A percentile compares a stretch with the other conserved stretches of the same genome.
Evolutionary conservation across 1,140 invertebrate species (phyloP).

Genomic region (Leptopilina boulardi): DNA sequence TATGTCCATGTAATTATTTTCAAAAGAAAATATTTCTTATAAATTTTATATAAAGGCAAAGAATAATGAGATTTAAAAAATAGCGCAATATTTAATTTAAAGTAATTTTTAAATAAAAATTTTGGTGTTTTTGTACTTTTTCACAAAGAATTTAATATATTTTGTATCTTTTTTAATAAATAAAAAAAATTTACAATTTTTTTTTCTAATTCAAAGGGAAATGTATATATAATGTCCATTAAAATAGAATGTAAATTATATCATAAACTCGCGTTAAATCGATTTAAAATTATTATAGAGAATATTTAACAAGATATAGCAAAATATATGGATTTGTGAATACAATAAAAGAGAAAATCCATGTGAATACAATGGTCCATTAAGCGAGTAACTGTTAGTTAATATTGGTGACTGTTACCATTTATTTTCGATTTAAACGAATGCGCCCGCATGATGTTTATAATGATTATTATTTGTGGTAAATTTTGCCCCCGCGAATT

Average conservation of each 20-base stretch:
- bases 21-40: background rate
- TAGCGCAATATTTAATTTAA: too few species aligned
- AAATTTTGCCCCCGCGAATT: conserved; percentile 37
- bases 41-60: too few species aligned
- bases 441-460: conserved; percentile 47
- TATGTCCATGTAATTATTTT: background rate
- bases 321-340: conserved; percentile 1
- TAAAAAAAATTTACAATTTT: too few species aligned
- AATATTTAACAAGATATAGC: background rate
- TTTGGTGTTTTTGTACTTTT: too few species aligned
- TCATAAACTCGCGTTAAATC: background rate
- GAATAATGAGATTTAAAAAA: too few species aligned
- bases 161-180: too few species aligned
- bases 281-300: background rate
- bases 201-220: background rate
- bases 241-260: background rate
- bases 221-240: background rate
- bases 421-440: conserved; percentile 39
- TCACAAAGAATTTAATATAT: too few species aligned
- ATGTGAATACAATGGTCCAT: conserved; percentile 3
- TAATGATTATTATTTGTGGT: conserved; percentile 56
- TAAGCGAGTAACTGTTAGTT: conserved; percentile 22
- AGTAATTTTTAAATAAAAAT: too few species aligned
- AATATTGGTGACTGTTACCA: conserved; percentile 36
- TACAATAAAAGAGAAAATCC: background rate